These are phyloP conservation scores for Cynopterus sphinx DNA, from an alignment of 2,797 vertebrate species.

Conservation along the genomic window DNA sequence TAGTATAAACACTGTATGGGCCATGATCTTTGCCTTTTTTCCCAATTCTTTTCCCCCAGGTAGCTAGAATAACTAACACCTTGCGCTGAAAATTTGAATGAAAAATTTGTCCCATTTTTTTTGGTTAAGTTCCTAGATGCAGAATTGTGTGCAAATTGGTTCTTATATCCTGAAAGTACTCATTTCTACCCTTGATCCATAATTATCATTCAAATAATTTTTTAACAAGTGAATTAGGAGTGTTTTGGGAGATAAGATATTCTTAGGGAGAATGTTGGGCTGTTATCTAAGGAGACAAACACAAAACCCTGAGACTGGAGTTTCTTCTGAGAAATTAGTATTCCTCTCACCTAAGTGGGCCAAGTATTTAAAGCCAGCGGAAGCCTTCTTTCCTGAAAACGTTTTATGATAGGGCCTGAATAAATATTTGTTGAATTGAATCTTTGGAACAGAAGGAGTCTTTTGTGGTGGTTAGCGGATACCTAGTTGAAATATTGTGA, in stretches of 20 bases:
- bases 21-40: not conserved
- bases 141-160: not conserved
- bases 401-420: conserved; percentile 28
- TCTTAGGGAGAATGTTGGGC: not conserved
- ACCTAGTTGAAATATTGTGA: conserved; percentile 55
- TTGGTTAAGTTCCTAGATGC: not conserved
- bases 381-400: conserved; percentile 54
- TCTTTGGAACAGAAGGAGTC: conserved; percentile 19
- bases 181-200: not conserved
- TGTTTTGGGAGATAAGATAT: not conserved
- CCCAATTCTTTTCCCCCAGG: not conserved
- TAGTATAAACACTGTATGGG: not conserved
- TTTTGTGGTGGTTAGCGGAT: conserved; percentile 12
- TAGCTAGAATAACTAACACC: not conserved
- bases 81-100: not conserved
- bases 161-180: not conserved
- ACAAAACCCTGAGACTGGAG: not conserved
- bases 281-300: not conserved
- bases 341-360: conserved; percentile 18
- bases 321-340: conserved; percentile 6
- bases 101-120: not conserved
- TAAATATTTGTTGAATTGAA: conserved; percentile 58
- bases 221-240: conserved; percentile 1
- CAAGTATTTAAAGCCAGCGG: not conserved
- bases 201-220: conserved; percentile 12